Evolutionary conservation across 1,140 invertebrate genomes (phyloP).

Genomic region (Ganaspis sp.): DNA sequence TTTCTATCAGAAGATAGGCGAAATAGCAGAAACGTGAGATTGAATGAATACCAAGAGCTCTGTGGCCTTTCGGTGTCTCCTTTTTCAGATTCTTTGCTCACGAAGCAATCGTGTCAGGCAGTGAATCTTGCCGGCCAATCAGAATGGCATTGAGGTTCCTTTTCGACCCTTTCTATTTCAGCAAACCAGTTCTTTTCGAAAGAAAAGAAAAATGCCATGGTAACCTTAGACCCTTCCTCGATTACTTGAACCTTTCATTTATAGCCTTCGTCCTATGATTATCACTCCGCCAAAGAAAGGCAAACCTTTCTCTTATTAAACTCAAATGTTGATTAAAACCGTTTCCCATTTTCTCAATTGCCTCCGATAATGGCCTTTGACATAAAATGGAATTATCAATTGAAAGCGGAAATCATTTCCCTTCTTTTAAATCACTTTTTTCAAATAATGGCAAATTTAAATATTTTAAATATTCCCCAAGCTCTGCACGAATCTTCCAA

Average conservation of each 20-base stretch:
- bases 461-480: too few relatives aligned
- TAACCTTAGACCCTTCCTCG: conserved; percentile 7
- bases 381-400: not conserved
- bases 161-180: conserved; percentile 7
- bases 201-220: not conserved
- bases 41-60: conserved; percentile 26
- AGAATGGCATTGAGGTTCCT: conserved; percentile 24
- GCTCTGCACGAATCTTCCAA: too few relatives aligned
- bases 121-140: conserved; percentile 26
- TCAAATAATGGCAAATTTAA: too few relatives aligned
- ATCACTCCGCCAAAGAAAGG: not conserved
- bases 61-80: not conserved
- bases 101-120: conserved; percentile 25
- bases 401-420: too few relatives aligned
- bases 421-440: too few relatives aligned
- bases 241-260: not conserved
- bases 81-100: conserved; percentile 16
- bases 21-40: conserved; percentile 46
- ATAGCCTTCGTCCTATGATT: not conserved
- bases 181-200: not conserved
- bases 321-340: conserved; percentile 4
- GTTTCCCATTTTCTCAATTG: not conserved
- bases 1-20: conserved; percentile 32
- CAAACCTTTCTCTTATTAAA: not conserved
- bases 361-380: not conserved